A percentile compares a stretch with the other conserved stretches of the same genome.
Conservation (phyloP, 1,140 invertebrate genomes). For the Polypedilum pembai region DNA sequence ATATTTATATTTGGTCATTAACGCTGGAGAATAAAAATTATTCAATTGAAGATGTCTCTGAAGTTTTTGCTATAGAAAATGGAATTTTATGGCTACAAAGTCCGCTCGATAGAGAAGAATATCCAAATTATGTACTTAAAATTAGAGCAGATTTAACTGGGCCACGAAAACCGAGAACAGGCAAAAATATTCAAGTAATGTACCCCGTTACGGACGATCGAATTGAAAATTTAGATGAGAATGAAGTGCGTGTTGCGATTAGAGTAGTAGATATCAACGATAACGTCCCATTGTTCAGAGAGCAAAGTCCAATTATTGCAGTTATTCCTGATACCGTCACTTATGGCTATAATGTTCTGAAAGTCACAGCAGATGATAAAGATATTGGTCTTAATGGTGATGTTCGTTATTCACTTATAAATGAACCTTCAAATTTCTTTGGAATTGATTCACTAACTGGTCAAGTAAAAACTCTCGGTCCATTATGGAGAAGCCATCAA, state of each 20-base stretch:
- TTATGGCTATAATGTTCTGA: slow-evolving; percentile 71
- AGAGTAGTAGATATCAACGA: slow-evolving; percentile 74
- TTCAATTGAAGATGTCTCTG: slow-evolving; percentile 29
- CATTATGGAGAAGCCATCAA: slow-evolving; percentile 58
- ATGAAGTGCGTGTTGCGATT: slow-evolving; percentile 53
- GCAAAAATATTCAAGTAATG: slow-evolving; percentile 60
- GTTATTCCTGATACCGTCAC: slow-evolving; percentile 68
- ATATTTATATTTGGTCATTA: slow-evolving; percentile 46
- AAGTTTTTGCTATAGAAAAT: slow-evolving; percentile 54
- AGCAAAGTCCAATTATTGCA: slow-evolving; percentile 65
- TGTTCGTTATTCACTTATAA: slow-evolving; percentile 70
- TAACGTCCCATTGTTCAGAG: slow-evolving; percentile 66
- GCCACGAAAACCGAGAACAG: slow-evolving; percentile 37
- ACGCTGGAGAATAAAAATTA: slow-evolving; percentile 29
- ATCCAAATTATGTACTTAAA: slow-evolving; percentile 56
- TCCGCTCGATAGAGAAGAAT: slow-evolving; percentile 60
- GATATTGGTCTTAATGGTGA: slow-evolving; percentile 69
- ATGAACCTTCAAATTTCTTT: slow-evolving; percentile 59
- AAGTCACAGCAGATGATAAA: slow-evolving; percentile 62
- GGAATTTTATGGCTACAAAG: slow-evolving; percentile 61
- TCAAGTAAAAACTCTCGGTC: slow-evolving; percentile 60
- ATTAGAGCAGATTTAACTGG: slow-evolving; percentile 53
- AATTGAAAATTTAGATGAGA: slow-evolving; percentile 52
- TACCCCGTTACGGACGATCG: slow-evolving; percentile 63
- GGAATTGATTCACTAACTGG: slow-evolving; percentile 66